Percentiles rank a stretch among this genome's conserved stretches.
Conservation (phyloP, 2,888 invertebrate species). For the Hypselothyrea guttata region DNA sequence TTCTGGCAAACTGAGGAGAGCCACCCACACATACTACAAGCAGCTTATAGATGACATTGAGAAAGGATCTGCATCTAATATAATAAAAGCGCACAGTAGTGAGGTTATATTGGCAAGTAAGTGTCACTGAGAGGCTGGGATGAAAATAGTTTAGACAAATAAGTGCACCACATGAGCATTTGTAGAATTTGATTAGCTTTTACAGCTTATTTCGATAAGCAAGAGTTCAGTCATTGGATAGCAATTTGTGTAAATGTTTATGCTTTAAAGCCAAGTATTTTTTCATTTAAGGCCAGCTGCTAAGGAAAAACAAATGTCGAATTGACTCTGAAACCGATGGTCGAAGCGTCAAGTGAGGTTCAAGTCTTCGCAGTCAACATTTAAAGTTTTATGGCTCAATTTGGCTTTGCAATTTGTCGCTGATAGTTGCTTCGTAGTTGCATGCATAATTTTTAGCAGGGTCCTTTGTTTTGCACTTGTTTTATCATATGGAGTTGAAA, state of each 20-base stretch:
- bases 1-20: conserved; percentile 24
- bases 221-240: too few species aligned
- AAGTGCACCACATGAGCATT: too few species aligned
- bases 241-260: too few species aligned
- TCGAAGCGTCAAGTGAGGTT: conserved; percentile 5
- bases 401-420: conserved; percentile 29
- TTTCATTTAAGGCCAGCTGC: too few species aligned
- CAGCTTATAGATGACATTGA: neutral
- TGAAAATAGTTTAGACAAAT: too few species aligned
- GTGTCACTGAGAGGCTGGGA: neutral
- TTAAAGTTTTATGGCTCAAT: conserved; percentile 33
- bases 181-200: too few species aligned
- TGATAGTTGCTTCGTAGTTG: conserved; percentile 17
- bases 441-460: conserved; percentile 41
- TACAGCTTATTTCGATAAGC: too few species aligned
- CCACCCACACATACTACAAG: conserved; percentile 6
- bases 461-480: conserved; percentile 4
- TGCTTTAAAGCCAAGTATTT: neutral
- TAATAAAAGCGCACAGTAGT: conserved; percentile 20
- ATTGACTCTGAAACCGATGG: neutral
- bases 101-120: conserved; percentile 15
- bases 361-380: conserved; percentile 15
- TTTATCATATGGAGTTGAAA: conserved; percentile 55
- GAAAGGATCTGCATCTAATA: conserved; percentile 23
- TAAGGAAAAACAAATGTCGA: neutral